Conservation (phyloP, 2,797 vertebrate species). For the Urocyon cinereoargenteus region DNA sequence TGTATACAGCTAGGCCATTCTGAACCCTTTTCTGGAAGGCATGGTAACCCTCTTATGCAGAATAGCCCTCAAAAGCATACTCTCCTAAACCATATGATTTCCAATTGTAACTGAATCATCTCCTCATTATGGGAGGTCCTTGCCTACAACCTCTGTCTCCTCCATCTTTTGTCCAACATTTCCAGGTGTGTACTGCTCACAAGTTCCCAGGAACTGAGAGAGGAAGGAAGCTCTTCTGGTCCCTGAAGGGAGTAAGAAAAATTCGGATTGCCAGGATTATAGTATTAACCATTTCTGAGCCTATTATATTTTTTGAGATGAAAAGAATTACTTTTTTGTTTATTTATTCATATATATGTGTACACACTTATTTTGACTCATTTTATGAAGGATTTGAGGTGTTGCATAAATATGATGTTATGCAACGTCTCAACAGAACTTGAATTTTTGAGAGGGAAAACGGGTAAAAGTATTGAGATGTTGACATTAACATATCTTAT, state of each 20-base stretch:
- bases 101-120: not conserved
- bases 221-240: not conserved
- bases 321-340: not conserved
- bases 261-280: not conserved
- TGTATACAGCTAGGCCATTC: not conserved
- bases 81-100: not conserved
- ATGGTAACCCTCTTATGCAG: not conserved
- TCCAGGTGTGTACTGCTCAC: not conserved
- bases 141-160: not conserved
- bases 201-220: not conserved
- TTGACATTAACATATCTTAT: slow-evolving; percentile 33
- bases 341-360: not conserved
- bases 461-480: not conserved
- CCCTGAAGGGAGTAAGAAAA: not conserved
- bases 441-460: not conserved
- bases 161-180: not conserved
- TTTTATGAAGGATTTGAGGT: slow-evolving; percentile 35
- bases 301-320: not conserved
- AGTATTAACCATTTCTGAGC: not conserved
- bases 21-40: not conserved
- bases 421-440: not conserved
- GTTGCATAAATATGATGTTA: not conserved
- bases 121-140: not conserved
- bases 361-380: not conserved
- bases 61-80: not conserved